These are phyloP conservation scores for Linnaemya vulpina DNA, from an alignment of 2,888 invertebrate genomes.

Conservation along the genomic window DNA sequence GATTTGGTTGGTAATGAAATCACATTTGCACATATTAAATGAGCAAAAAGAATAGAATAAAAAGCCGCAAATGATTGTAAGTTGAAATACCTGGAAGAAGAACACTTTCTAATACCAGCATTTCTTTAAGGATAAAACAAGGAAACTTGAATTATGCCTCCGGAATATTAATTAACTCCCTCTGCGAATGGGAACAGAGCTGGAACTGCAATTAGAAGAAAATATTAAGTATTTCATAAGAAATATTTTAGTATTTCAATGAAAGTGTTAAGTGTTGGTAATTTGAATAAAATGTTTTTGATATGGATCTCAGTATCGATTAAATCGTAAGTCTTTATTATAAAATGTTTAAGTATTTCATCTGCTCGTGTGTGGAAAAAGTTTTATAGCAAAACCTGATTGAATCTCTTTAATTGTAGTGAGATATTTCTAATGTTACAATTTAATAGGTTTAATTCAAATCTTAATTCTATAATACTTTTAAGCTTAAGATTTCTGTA, in stretches of 20 bases:
- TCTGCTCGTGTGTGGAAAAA: too few relatives aligned
- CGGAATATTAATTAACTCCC: slow-evolving; percentile 66
- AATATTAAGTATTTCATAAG: slow-evolving; percentile 5
- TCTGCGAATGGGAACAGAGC: neutral
- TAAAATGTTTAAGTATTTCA: too few relatives aligned
- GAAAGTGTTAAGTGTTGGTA: slow-evolving; percentile 71
- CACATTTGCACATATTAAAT: slow-evolving; percentile 65
- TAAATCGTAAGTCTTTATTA: too few relatives aligned
- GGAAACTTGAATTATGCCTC: slow-evolving; percentile 58
- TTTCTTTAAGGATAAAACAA: slow-evolving; percentile 65
- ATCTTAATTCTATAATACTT: too few relatives aligned
- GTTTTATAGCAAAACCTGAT: too few relatives aligned
- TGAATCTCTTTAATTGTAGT: too few relatives aligned
- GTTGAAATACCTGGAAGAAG: slow-evolving; percentile 58
- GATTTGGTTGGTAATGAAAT: slow-evolving; percentile 69
- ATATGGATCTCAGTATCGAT: neutral
- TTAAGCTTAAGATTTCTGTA: too few relatives aligned
- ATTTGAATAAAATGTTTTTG: slow-evolving; percentile 59
- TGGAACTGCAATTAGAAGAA: slow-evolving; percentile 29
- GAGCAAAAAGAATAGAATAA: slow-evolving; percentile 23
- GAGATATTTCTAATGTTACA: too few relatives aligned
- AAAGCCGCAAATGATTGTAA: slow-evolving; percentile 62
- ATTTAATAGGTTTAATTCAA: too few relatives aligned
- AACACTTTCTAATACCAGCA: slow-evolving; percentile 10
- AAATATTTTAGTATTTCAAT: slow-evolving; percentile 30